Base-by-base conservation (phyloP, 2,888 invertebrate genomes). In the Protodeltote pygarga region DNA sequence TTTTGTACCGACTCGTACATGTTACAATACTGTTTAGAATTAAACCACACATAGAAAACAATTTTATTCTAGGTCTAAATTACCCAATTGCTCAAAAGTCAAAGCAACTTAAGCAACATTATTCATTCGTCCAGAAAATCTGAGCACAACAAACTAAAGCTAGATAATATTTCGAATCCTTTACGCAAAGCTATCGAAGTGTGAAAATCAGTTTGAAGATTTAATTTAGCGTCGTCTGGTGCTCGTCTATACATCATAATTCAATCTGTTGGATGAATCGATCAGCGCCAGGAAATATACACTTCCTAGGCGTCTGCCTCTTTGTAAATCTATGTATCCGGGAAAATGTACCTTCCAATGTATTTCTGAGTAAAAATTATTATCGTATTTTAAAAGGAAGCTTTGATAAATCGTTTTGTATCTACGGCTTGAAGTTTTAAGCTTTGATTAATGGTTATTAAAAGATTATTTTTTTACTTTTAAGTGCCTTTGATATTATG, bases 201-300 rank as follows among this genome's bases (percentile, higher is more conserved):
- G 73, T 79, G 77, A 73, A 85, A 80, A 83, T 81, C 77, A 73
- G 77, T 71, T 71, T 69, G 71, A 67, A 72, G 73, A 81, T 82
- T 81, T 77, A 79, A 84, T 85, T 82, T 77, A 51, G 65, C 65
- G 67, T 59, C 69, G 73, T 50, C 69, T 65, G 60, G 64, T 63
- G 45, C 62, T 54, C 58, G 54, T 45, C 39, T 65, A 68, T 55
- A 67, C 71, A 70, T 71, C 63, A 75, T 82, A 83, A 86, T 81
- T 77, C 73, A 80, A 85, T 86, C 77, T 75, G 84, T 75, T 81
- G 79, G 74, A 63, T 71, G 73, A 82, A 81, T 81, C 83, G 81
- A 84, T 85, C 82, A 80, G 40, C 61, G 67, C 44, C 73, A 76
- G 83, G 82, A 82, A 83, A 79, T 70, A 66, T 77, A 55, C 65